Percentiles rank a stretch among this genome's conserved stretches.
phyloP scores from a whole-genome alignment of 2,113 vertebrate species.

The Struthidea cinerea region DNA sequence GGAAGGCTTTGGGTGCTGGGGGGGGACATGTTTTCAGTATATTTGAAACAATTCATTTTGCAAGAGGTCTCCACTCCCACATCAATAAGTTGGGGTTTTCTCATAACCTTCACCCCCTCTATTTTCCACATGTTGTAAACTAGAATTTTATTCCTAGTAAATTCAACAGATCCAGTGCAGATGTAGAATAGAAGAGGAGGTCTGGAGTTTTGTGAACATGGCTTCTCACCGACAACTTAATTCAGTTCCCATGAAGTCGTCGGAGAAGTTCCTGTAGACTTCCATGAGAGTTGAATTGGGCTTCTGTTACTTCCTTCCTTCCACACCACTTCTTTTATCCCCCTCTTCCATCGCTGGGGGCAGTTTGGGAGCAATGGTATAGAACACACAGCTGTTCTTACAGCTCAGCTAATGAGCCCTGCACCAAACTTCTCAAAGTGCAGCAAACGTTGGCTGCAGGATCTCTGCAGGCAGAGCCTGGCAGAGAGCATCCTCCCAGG shows the following conservation, averaged over 20 bases:
- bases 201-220: not conserved
- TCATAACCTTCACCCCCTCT: conserved; percentile 8
- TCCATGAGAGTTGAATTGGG: not conserved
- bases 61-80: conserved; percentile 6
- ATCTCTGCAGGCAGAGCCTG: not conserved
- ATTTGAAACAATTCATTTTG: conserved; percentile 2
- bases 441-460: not conserved
- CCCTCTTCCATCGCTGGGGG: not conserved
- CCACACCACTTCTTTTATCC: not conserved
- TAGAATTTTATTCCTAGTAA: conserved; percentile 11
- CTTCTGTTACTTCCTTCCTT: conserved; percentile 17
- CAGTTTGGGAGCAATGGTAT: not conserved
- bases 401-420: not conserved
- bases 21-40: not conserved
- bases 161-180: conserved; percentile 18
- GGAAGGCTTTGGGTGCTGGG: not conserved
- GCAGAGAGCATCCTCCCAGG: not conserved
- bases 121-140: not conserved
- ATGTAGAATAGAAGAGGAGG: not conserved
- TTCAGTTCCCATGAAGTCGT: not conserved
- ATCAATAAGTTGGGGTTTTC: conserved; percentile 13
- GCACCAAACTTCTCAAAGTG: not conserved
- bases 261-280: not conserved
- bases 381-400: not conserved
- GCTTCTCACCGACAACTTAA: not conserved